phyloP scores from a whole-genome alignment of 1,140 invertebrate genomes.

The Lithobius niger region DNA sequence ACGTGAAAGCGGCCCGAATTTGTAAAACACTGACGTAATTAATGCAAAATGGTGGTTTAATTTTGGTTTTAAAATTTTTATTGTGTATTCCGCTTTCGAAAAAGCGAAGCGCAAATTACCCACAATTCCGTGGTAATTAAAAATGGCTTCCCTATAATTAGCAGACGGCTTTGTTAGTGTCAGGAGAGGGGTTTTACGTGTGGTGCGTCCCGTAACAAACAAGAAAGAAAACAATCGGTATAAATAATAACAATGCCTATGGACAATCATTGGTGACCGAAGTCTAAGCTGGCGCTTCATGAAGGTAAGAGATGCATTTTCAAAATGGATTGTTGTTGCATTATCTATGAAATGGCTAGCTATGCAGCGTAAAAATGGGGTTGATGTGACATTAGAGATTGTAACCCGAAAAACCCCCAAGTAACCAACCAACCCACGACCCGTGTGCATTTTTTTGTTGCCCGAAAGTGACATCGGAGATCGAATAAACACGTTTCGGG shows the following conservation, averaged over 20 bases:
- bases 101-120: background rate
- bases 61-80: background rate
- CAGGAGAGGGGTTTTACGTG: background rate
- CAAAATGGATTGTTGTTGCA: no score
- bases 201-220: background rate
- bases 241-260: background rate
- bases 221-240: background rate
- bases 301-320: constrained; percentile 4
- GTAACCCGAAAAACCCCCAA: no score
- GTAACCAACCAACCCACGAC: no score
- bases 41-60: background rate
- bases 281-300: background rate
- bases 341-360: no score
- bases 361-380: no score
- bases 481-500: no score
- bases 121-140: constrained; percentile 7
- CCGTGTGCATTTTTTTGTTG: no score
- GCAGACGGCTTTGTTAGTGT: constrained; percentile 10
- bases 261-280: background rate
- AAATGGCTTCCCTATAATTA: constrained; percentile 10
- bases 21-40: background rate
- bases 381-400: no score
- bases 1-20: background rate
- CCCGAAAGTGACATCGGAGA: no score
- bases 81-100: background rate